A percentile compares a stretch with the other conserved stretches of the same genome.
Conservation (phyloP, 2,113 vertebrate species). For the Psettodes erumei region DNA sequence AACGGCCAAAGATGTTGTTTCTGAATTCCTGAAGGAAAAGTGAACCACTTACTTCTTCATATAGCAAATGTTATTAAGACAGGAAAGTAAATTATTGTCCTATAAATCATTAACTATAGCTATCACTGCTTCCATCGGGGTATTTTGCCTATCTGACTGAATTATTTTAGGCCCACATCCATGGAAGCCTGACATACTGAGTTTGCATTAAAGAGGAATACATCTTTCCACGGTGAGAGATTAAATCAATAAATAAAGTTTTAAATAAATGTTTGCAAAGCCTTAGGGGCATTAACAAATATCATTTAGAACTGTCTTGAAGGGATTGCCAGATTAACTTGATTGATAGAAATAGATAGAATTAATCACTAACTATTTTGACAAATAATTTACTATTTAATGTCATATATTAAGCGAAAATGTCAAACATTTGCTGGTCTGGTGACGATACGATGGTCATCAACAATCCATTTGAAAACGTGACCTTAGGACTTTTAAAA, state of each 20-base stretch:
- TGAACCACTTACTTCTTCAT: neutral
- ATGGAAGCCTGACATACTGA: neutral
- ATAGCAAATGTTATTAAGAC: neutral
- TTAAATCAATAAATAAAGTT: neutral
- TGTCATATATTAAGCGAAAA: neutral
- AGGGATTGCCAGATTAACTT: neutral
- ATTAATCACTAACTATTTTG: no score
- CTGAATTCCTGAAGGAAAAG: neutral
- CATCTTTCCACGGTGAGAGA: neutral
- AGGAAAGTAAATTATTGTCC: neutral
- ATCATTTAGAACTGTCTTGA: neutral
- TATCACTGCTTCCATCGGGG: neutral
- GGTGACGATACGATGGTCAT: no score
- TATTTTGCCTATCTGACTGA: neutral
- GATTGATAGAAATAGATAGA: neutral
- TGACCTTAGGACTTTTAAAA: no score
- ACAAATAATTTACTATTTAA: neutral
- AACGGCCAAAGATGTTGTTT: neutral
- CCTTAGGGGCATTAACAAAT: no score
- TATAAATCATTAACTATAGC: neutral
- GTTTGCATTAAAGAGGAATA: neutral
- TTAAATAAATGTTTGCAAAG: neutral
- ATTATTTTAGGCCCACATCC: neutral
- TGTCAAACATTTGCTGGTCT: neutral
- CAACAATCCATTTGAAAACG: no score